Conservation (phyloP, 1,140 invertebrate genomes). For the Brachionus angularis region DNA sequence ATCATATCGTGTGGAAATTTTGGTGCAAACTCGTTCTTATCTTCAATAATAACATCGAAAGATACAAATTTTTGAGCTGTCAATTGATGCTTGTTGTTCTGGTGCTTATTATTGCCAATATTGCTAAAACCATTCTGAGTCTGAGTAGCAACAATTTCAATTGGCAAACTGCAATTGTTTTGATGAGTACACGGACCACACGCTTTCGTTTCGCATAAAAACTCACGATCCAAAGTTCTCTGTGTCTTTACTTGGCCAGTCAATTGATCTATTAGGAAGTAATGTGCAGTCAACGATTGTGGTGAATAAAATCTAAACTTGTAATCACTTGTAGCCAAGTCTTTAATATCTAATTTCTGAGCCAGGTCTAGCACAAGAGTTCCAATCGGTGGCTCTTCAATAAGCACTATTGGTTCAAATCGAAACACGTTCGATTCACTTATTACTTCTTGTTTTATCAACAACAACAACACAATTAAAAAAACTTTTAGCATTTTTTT, state of each 20-base stretch:
- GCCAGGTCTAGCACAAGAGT: constrained; percentile 23
- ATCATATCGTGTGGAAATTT: constrained; percentile 24
- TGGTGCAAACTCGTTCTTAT: constrained; percentile 42
- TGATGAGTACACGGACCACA: constrained; percentile 35
- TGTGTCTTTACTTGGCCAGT: constrained; percentile 42
- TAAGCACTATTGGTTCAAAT: constrained; percentile 18
- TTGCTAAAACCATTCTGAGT: background rate
- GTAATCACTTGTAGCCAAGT: constrained; percentile 37
- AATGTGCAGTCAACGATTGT: constrained; percentile 31
- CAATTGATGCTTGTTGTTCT: too few species aligned
- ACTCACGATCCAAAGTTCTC: constrained; percentile 26
- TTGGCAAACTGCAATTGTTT: constrained; percentile 35
- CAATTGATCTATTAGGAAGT: constrained; percentile 35
- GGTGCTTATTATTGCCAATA: too few species aligned
- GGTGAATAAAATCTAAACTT: constrained; percentile 43
- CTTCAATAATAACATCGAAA: constrained; percentile 38
- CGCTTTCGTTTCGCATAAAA: constrained; percentile 30
- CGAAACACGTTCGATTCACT: constrained; percentile 8
- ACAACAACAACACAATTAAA: background rate
- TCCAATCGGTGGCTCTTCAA: constrained; percentile 34
- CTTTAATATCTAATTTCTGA: constrained; percentile 19
- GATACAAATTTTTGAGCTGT: constrained; percentile 43
- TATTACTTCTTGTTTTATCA: background rate
- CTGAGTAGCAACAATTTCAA: constrained; percentile 32
- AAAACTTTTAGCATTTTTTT: too few species aligned